Percentiles rank a stretch among this genome's conserved stretches.
Conservation (phyloP, 2,888 invertebrate species). For the Protophormia terraenovae region DNA sequence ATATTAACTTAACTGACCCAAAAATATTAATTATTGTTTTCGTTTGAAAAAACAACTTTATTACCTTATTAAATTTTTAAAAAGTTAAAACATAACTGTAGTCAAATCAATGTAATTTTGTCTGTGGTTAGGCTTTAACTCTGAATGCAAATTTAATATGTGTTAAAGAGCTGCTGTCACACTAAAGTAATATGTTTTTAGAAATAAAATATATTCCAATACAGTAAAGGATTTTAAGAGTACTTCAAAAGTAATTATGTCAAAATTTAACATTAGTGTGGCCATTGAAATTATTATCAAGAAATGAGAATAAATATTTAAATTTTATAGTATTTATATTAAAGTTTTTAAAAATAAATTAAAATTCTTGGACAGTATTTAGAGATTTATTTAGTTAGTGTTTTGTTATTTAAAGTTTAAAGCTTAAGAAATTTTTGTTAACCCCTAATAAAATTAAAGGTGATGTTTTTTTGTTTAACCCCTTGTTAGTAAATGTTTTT, state of each 20-base stretch:
- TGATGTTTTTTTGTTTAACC: slow-evolving; percentile 20
- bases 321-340: background rate
- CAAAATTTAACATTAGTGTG: background rate
- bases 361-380: slow-evolving; percentile 9
- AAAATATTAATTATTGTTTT: background rate
- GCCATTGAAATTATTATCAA: background rate
- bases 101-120: background rate
- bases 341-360: slow-evolving; percentile 14
- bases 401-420: slow-evolving; percentile 55
- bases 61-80: no score
- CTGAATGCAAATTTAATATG: no score
- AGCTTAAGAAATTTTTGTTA: slow-evolving; percentile 48
- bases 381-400: slow-evolving; percentile 1
- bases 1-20: slow-evolving; percentile 25
- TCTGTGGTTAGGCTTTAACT: no score
- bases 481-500: slow-evolving; percentile 59
- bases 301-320: background rate
- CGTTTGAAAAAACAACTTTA: background rate
- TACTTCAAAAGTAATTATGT: no score
- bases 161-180: no score
- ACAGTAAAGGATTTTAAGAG: no score
- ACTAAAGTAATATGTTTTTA: no score
- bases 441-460: slow-evolving; percentile 40
- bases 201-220: no score
- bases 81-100: no score